phyloP scores from a whole-genome alignment of 1,140 invertebrate genomes.

The Sitobion miscanthi region DNA sequence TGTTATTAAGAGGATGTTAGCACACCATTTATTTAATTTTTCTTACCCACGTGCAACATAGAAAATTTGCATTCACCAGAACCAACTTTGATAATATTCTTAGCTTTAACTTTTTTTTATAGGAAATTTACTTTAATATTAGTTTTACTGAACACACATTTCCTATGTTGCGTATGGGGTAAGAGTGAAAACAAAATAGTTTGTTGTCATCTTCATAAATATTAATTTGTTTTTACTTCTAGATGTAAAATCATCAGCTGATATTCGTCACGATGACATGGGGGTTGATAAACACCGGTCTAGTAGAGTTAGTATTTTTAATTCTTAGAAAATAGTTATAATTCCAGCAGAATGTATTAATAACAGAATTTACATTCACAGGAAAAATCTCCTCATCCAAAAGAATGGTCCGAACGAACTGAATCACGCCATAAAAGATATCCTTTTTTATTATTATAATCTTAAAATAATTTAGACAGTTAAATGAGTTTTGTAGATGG shows the following conservation, averaged over 20 bases:
- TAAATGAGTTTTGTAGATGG: not conserved
- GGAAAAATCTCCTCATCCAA: slow-evolving; percentile 47
- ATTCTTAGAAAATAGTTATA: not conserved
- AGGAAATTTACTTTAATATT: not conserved
- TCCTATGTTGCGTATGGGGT: not conserved
- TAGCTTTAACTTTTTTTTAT: not conserved
- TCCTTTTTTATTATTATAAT: slow-evolving; percentile 35
- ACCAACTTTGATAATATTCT: not conserved
- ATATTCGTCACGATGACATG: slow-evolving; percentile 44
- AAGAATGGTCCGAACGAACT: slow-evolving; percentile 42
- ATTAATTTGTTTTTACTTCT: slow-evolving; percentile 23
- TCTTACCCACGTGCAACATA: not conserved
- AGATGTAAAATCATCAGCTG: slow-evolving; percentile 34
- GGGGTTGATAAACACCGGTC: slow-evolving; percentile 40
- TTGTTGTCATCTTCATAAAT: not conserved
- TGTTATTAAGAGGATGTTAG: not conserved
- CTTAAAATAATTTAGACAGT: not conserved
- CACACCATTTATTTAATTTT: not conserved
- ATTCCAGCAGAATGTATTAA: not conserved
- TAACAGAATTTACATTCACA: not conserved
- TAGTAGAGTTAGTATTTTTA: slow-evolving; percentile 33
- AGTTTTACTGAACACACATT: not conserved
- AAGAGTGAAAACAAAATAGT: not conserved
- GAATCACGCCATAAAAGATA: slow-evolving; percentile 53
- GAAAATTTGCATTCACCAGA: not conserved